Evolutionary conservation across 2,113 vertebrate species (phyloP).

Genomic region (Mus spicilegus): DNA sequence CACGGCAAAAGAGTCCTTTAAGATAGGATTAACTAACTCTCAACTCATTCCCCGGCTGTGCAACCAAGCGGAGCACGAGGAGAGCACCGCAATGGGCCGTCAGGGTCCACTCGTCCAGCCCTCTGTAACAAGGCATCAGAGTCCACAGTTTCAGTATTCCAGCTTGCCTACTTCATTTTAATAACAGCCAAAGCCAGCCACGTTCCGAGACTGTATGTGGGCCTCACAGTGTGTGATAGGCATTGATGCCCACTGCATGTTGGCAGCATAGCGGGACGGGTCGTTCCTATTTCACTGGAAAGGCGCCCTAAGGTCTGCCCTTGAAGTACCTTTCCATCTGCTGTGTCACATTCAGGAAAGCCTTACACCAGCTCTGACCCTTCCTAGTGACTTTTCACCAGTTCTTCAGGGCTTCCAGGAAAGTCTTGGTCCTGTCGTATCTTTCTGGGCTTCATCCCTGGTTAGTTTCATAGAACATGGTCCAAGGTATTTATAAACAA

Average conservation of each 20-base stretch:
- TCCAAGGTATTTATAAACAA: background rate
- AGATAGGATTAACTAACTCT: background rate
- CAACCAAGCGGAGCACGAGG: slow-evolving; percentile 34
- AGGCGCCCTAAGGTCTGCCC: background rate
- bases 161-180: background rate
- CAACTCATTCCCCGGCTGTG: background rate
- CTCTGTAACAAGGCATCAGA: background rate
- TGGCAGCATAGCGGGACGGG: fast-evolving
- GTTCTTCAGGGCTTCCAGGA: background rate
- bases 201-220: background rate
- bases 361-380: no score
- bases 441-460: background rate
- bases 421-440: background rate
- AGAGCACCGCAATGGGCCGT: background rate
- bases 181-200: fast-evolving
- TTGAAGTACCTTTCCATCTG: background rate
- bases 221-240: background rate
- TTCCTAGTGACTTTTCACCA: background rate
- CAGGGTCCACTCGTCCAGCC: background rate
- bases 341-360: background rate
- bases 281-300: background rate
- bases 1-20: background rate
- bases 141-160: background rate
- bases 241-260: background rate
- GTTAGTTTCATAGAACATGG: background rate